Evolutionary conservation across 2,888 invertebrate species (phyloP), one percentile per base, ranked within the genome.

Genomic region (Dicranocentrus wangi): DNA sequence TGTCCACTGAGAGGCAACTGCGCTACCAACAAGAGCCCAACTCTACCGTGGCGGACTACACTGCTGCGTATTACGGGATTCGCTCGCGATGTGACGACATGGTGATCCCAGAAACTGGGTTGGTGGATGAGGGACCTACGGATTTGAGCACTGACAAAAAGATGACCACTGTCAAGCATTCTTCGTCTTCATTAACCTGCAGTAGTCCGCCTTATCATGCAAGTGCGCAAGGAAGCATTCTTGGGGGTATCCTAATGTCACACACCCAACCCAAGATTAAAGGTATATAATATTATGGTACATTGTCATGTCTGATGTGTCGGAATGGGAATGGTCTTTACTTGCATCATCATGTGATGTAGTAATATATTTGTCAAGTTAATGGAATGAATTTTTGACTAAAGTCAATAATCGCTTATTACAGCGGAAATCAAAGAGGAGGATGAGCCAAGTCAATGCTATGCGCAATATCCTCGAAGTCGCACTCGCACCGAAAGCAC

Each of bases 241-340:
- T 80, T 7, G 79, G 79, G 0, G 79, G 79, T 1, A 80, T 80
- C 39, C 60, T 80, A 19, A 68, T 60, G 13, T 72, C 79, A 39
- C 66, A 80, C 21, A 60, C 72, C 13, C 79, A 65, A 17, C 72
- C 72, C 32, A 80, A 72, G 68, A 80, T 72, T 43, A 80, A 80
- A 72, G 61, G 79, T 23, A 28, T 42, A 13, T 61, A 17, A 25
- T 19, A 58, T 13, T 23, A n/a, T n/a, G n/a, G n/a, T n/a, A n/a
- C n/a, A n/a, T n/a, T n/a, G n/a, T 58, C 8, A 58, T 39, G 39
- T 8, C 13, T 13, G 13, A 8, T 8, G 39, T 3, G 17, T 13
- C 13, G 51, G 51, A 17, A 51, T 51, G 3, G 51, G 7, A 17
- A 51, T 51, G n/a, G n/a, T n/a, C n/a, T n/a, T n/a, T n/a, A 13